Base-by-base conservation (phyloP, 2,797 vertebrate genomes). In the Octomys mimax region DNA sequence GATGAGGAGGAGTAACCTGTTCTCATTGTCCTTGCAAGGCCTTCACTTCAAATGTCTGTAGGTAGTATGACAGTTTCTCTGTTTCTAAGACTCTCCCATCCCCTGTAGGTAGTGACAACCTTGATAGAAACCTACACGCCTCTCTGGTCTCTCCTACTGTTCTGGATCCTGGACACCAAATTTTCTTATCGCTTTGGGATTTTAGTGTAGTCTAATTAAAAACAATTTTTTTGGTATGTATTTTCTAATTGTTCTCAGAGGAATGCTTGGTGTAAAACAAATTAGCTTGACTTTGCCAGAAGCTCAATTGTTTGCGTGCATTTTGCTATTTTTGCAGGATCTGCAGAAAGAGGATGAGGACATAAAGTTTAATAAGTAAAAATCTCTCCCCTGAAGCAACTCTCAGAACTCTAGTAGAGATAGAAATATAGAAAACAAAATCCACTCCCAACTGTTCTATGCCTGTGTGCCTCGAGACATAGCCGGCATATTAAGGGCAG, bases 251-350 rank as follows among this genome's bases (percentile, higher is more conserved):
- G 9, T 83, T 88, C 22, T 93, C 59, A 46, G 19, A 91, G 68
- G 42, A 14, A 85, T 4, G 28, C 78, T 95, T 89, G 28, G 49
- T 82, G 10, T 33, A 82, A 70, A 86, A 59, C 28, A 93, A 73
- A 82, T 92, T 82, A 75, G 77, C 62, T 33, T 81, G 36, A 64
- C 31, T 95, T 96, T 96, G 28, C 80, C 68, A 87, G 83, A 78
- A 92, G 13, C 61, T 31, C 28, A 85, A 21, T 3, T 92, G 54
- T 33, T 57, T 61, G 9, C 66, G 4, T 39, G 13, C 2, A 83
- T 59, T 89, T 62, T 14, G 2, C 46, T 1, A 9, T 59, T 82
- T 84, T 89, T 39, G 62, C 8, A 73, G 57, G 3, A 31, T 93
- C 59, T 95, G 31, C 6, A 73, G 39, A 88, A 93, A 93, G 24